Base-by-base conservation (phyloP, 2,888 invertebrate genomes). In the Rhorus exstirpatorius region DNA sequence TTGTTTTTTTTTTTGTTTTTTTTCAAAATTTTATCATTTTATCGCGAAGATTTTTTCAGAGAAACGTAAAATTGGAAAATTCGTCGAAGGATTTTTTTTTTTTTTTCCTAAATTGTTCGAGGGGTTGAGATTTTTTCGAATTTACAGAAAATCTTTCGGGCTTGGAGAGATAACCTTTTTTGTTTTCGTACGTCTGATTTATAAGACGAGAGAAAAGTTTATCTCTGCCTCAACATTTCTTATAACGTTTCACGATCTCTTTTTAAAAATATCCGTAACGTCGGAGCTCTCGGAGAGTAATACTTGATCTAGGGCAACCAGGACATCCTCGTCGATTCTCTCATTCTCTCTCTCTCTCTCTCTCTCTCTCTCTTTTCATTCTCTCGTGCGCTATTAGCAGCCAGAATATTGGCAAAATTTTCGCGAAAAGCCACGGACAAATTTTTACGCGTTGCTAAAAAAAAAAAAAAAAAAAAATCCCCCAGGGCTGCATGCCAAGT, bases 251-350 rank as follows among this genome's bases (percentile, higher is more conserved):
- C 84, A 83, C 31, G 31, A 6, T n/a, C 87, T 87, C 85, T 87
- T 41, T 88, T 90, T 90, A 90, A 91, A 92, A 91, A 91, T 90
- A 90, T 84, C 88, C 87, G 83, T 44, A 19, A 26, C 46, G 31
- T 60, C 71, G 38, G 12, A 12, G 41, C 41, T 24, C 24, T 68
- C 79, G 60, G 85, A 87, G 86, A 31, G 6, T 90, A 31, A 31
- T 90, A 90, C 91, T 90, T 90, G 91, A 91, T 91, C 91, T 92
- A 90, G 91, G 91, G 89, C 90, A 91, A 92, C 91, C 89, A 89
- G 88, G 90, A 90, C 90, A 89, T 90, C 88, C 85, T 88, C 89
- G 86, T 88, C 89, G 86, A 87, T 85, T 81, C 55, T 24, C 65
- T 14, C 31, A 7, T 6, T 12, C 12, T 65, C 3, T 58, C 35